phyloP scores from a whole-genome alignment of 92 coral and sea anemone species.

The Palythoa grandiflora region DNA sequence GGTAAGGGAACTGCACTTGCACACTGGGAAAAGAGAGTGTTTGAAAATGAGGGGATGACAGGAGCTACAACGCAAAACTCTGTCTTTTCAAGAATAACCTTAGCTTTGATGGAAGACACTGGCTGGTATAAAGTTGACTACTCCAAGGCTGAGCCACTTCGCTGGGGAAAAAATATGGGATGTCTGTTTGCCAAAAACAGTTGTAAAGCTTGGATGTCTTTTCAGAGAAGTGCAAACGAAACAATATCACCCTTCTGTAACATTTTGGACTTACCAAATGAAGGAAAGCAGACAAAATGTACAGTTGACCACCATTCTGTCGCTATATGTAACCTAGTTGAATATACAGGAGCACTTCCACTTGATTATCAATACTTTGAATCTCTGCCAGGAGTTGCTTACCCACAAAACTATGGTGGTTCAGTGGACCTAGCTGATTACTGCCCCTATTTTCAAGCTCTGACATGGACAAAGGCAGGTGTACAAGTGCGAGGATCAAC shows the following conservation, averaged over 20 bases:
- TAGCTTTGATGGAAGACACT: conserved; percentile 97
- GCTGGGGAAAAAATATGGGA: conserved; percentile 92
- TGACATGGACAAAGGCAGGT: conserved; percentile 84
- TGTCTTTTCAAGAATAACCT: conserved; percentile 87
- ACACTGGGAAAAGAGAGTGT: conserved; percentile 97
- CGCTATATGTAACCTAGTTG: conserved; percentile 84
- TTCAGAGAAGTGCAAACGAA: conserved; percentile 54
- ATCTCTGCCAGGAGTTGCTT: conserved; percentile 60
- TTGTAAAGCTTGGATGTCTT: conserved; percentile 95
- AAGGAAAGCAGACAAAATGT: conserved; percentile 72
- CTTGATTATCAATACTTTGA: conserved; percentile 88
- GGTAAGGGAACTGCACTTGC: conserved; percentile 81
- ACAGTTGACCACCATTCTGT: conserved; percentile 78
- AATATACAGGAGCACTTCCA: conserved; percentile 67
- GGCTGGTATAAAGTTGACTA: conserved; percentile 94
- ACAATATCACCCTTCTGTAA: conserved; percentile 81
- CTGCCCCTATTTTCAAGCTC: conserved; percentile 87
- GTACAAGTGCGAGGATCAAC: conserved; percentile 76
- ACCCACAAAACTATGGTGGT: conserved; percentile 84
- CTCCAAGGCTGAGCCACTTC: conserved; percentile 86
- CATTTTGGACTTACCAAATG: conserved; percentile 26
- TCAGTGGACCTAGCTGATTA: conserved; percentile 86
- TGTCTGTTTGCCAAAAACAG: conserved; percentile 93
- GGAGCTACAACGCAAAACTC: conserved; percentile 92
- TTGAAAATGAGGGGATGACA: conserved; percentile 99